Conservation (phyloP, 2,888 invertebrate species). For the Cantharis lateralis region DNA sequence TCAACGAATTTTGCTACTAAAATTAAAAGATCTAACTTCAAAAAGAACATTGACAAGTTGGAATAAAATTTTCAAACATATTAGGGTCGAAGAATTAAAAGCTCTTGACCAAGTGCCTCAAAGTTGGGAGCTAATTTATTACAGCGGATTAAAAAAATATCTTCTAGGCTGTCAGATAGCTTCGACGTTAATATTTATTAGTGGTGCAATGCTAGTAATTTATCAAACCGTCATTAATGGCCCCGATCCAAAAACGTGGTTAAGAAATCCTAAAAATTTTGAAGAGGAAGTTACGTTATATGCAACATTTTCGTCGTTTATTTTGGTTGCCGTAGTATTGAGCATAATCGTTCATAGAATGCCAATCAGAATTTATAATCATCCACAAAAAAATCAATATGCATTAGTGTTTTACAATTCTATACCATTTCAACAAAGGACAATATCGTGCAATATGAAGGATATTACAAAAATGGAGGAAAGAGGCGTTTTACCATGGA, state of each 20-base stretch:
- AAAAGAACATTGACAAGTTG: constrained; percentile 32
- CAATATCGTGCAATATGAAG: constrained; percentile 36
- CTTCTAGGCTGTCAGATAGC: constrained; percentile 42
- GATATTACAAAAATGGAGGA: constrained; percentile 40
- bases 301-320: constrained; percentile 34
- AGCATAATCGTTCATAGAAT: constrained; percentile 37
- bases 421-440: constrained; percentile 39
- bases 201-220: constrained; percentile 30
- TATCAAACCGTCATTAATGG: neutral
- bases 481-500: constrained; percentile 44
- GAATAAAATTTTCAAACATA: constrained; percentile 33
- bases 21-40: neutral
- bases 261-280: constrained; percentile 23
- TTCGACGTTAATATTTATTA: constrained; percentile 33
- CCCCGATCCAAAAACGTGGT: neutral
- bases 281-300: constrained; percentile 37
- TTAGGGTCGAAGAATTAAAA: constrained; percentile 34
- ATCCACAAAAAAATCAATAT: constrained; percentile 43
- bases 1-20: neutral
- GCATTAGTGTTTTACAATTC: constrained; percentile 43
- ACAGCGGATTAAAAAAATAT: constrained; percentile 45
- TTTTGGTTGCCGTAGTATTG: constrained; percentile 38
- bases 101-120: constrained; percentile 47
- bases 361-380: constrained; percentile 51
- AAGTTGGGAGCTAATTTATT: constrained; percentile 48